phyloP scores from a whole-genome alignment of 2,797 vertebrate genomes.

The Xenentodon cancila region DNA sequence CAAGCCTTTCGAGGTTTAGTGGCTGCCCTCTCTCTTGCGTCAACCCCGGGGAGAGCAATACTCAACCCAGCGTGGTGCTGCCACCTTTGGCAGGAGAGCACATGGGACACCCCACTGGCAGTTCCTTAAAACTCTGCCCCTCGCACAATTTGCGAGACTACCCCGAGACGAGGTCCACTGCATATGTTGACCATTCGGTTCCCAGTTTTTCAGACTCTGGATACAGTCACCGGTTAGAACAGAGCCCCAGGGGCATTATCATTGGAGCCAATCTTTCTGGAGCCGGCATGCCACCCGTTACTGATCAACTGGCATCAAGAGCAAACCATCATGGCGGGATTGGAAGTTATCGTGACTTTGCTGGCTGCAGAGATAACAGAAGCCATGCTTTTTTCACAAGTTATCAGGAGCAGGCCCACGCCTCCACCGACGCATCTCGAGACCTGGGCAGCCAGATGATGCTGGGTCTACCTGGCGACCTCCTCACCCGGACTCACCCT shows the following conservation, averaged over 20 bases:
- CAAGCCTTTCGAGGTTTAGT: conserved; percentile 78
- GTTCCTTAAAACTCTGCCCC: conserved; percentile 82
- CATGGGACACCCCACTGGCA: conserved; percentile 74
- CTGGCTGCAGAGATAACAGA: conserved; percentile 79
- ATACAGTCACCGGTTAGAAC: conserved; percentile 82
- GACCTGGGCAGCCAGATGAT: conserved; percentile 81
- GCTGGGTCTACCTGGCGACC: conserved; percentile 81
- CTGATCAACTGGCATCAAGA: conserved; percentile 81
- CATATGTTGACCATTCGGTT: conserved; percentile 85
- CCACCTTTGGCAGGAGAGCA: conserved; percentile 77
- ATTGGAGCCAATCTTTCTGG: conserved; percentile 82
- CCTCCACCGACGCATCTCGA: conserved; percentile 72
- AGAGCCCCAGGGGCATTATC: conserved; percentile 83
- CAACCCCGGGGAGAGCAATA: conserved; percentile 78
- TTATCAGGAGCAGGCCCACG: conserved; percentile 83
- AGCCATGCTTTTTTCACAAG: conserved; percentile 79
- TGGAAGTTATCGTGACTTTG: conserved; percentile 81
- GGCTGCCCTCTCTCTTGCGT: conserved; percentile 81
- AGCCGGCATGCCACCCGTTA: conserved; percentile 83
- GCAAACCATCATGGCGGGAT: conserved; percentile 78
- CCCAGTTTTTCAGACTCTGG: conserved; percentile 82
- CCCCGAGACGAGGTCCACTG: conserved; percentile 84
- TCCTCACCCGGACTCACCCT: conserved; percentile 77
- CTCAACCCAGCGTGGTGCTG: conserved; percentile 76
- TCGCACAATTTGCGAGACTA: conserved; percentile 82